Conservation (phyloP, 2,888 invertebrate genomes). For the Nomada ferruginata region DNA sequence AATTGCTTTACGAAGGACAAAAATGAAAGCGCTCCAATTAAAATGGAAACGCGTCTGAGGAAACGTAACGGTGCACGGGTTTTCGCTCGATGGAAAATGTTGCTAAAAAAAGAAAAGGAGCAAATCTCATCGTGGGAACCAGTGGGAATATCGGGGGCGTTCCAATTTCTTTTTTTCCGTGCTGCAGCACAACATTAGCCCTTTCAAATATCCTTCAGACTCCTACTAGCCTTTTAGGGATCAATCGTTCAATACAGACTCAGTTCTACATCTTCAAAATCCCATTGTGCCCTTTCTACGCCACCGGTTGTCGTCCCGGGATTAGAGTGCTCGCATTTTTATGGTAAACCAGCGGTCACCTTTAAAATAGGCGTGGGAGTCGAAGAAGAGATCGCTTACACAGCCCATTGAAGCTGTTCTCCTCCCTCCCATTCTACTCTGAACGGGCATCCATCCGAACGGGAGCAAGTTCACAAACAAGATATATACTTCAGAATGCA, state of each 20-base stretch:
- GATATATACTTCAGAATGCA: not conserved
- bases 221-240: slow-evolving; percentile 77
- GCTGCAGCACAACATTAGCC: slow-evolving; percentile 58
- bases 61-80: not conserved
- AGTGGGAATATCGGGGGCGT: slow-evolving; percentile 60
- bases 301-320: slow-evolving; percentile 59
- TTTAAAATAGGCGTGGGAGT: slow-evolving; percentile 83
- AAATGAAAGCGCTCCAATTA: not conserved
- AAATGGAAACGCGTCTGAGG: not conserved
- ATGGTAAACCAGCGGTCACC: slow-evolving; percentile 76
- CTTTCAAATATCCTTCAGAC: slow-evolving; percentile 68
- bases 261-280: slow-evolving; percentile 66
- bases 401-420: slow-evolving; percentile 32
- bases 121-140: slow-evolving; percentile 75
- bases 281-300: slow-evolving; percentile 65
- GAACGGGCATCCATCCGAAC: slow-evolving; percentile 4
- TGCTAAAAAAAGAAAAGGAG: not conserved
- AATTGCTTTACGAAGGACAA: slow-evolving; percentile 10
- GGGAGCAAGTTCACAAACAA: slow-evolving; percentile 15
- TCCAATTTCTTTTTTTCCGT: slow-evolving; percentile 58
- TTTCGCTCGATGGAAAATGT: not conserved
- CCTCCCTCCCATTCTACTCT: not conserved
- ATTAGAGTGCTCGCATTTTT: slow-evolving; percentile 76
- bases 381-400: slow-evolving; percentile 76
- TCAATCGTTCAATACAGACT: slow-evolving; percentile 77